A percentile compares a stretch with the other conserved stretches of the same genome.
These are phyloP conservation scores for Stenodera caucasica DNA, from an alignment of 2,888 invertebrate genomes.

Conservation along the genomic window DNA sequence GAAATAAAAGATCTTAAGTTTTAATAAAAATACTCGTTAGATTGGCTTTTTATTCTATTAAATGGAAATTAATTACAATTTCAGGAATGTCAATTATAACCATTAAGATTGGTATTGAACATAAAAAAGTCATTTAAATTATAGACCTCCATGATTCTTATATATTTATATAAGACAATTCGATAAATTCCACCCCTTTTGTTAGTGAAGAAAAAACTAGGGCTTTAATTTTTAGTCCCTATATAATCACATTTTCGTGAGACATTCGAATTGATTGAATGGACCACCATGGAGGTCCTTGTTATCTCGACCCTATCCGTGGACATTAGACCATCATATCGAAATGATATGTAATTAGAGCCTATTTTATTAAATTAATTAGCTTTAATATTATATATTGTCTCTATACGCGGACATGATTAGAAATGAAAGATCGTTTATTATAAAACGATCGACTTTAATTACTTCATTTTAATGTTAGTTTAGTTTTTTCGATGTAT, in stretches of 20 bases:
- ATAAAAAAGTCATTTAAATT: conserved; percentile 6
- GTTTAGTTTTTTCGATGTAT: conserved; percentile 13
- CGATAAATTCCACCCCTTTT: conserved; percentile 25
- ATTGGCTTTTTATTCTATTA: background rate
- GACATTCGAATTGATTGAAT: conserved; percentile 36
- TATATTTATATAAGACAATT: conserved; percentile 7
- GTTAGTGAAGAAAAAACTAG: conserved; percentile 3
- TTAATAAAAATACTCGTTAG: too few species aligned
- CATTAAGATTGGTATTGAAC: background rate
- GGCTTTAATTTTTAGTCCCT: conserved; percentile 20
- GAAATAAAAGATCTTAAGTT: too few species aligned
- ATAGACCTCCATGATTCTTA: background rate
- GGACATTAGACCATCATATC: conserved; percentile 17
- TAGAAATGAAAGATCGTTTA: conserved; percentile 20
- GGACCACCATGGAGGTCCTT: conserved; percentile 40
- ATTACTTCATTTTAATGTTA: conserved; percentile 21
- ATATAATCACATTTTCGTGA: conserved; percentile 15
- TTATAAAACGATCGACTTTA: conserved; percentile 17
- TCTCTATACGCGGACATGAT: conserved; percentile 10
- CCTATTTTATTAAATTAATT: conserved; percentile 36
- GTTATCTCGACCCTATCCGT: conserved; percentile 31
- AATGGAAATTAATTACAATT: background rate
- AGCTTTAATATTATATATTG: conserved; percentile 18
- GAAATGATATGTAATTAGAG: conserved; percentile 41
- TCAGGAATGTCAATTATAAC: background rate